phyloP scores from a whole-genome alignment of 2,888 invertebrate species.

The Tenodera sinensis region DNA sequence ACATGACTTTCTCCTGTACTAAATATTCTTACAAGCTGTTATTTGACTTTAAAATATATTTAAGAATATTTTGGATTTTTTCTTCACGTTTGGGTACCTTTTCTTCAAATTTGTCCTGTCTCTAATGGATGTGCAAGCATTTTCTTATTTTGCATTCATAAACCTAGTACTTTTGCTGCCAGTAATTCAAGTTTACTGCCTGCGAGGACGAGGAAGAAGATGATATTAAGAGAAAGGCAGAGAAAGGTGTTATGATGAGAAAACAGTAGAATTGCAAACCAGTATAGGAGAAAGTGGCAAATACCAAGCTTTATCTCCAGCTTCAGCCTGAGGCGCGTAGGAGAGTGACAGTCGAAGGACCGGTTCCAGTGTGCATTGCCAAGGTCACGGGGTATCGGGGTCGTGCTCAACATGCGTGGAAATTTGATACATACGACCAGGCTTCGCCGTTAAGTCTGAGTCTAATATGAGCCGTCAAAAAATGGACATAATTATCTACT shows the following conservation, averaged over 20 bases:
- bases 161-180: too few species aligned
- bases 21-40: too few species aligned
- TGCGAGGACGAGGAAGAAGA: neutral
- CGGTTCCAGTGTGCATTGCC: neutral
- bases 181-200: neutral
- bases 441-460: neutral
- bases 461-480: neutral
- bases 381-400: constrained; percentile 5
- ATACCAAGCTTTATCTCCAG: neutral
- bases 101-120: too few species aligned
- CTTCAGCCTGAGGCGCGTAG: neutral
- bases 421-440: neutral
- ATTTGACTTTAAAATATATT: too few species aligned
- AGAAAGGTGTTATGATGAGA: neutral
- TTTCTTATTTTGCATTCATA: too few species aligned
- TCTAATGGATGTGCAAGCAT: too few species aligned
- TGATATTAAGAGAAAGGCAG: neutral
- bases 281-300: neutral
- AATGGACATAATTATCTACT: neutral
- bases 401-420: neutral
- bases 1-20: too few species aligned
- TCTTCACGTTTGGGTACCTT: too few species aligned
- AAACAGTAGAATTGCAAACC: neutral
- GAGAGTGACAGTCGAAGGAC: neutral
- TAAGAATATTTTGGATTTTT: too few species aligned